Evolutionary conservation across 1,140 invertebrate genomes (phyloP).

Genomic region (Hormaphis cornu): DNA sequence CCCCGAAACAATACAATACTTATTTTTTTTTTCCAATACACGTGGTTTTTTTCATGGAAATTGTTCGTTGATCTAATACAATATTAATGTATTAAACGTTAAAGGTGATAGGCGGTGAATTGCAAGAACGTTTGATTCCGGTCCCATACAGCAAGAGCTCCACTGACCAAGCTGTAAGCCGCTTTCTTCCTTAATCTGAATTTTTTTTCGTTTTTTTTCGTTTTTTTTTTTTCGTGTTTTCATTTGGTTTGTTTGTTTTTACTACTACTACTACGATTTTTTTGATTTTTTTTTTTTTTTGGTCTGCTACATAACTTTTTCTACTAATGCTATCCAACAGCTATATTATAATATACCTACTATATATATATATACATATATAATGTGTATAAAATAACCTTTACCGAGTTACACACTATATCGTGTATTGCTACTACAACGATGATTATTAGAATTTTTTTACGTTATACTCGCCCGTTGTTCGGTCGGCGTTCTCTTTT

Average conservation of each 20-base stretch:
- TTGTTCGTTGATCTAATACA: slow-evolving; percentile 26
- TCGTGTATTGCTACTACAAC: no score
- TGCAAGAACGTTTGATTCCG: slow-evolving; percentile 97
- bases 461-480: no score
- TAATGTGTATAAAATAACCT: no score
- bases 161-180: slow-evolving; percentile 98
- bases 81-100: slow-evolving; percentile 33
- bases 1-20: no score
- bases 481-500: no score
- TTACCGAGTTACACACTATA: no score
- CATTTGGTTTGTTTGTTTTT: slow-evolving; percentile 23
- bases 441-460: no score
- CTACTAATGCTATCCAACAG: slow-evolving; percentile 3
- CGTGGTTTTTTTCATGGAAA: slow-evolving; percentile 29
- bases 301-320: slow-evolving; percentile 7
- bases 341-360: no score
- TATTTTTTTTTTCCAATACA: no score
- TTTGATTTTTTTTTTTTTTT: slow-evolving; percentile 4
- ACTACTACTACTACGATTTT: slow-evolving; percentile 30
- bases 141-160: slow-evolving; percentile 98
- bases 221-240: slow-evolving; percentile 33
- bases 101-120: slow-evolving; percentile 96
- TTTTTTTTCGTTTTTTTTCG: slow-evolving; percentile 25
- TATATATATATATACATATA: no score
- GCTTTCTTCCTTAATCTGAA: slow-evolving; percentile 45